Percentiles rank a stretch among this genome's conserved stretches.
These are phyloP conservation scores for Indicator maculatus DNA, from an alignment of 2,113 vertebrate species.

Conservation along the genomic window DNA sequence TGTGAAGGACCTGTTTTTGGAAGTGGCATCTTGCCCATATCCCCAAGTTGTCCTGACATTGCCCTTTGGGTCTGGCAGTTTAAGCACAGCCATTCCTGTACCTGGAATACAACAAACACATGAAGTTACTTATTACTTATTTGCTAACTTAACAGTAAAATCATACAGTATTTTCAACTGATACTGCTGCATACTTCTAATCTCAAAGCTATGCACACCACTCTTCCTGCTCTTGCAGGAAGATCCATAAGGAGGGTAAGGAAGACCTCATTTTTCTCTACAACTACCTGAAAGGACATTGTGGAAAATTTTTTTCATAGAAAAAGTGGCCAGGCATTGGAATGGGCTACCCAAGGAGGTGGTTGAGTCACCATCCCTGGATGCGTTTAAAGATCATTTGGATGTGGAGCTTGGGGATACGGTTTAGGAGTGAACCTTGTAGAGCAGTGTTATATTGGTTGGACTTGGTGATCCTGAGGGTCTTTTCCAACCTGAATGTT, in stretches of 20 bases:
- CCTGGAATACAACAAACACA: slow-evolving; percentile 75
- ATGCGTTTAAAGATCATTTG: no score
- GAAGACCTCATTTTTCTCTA: no score
- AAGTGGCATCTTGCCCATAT: slow-evolving; percentile 77
- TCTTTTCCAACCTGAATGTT: no score
- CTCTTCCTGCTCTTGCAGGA: background rate
- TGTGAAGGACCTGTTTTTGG: slow-evolving; percentile 69
- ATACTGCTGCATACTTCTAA: background rate
- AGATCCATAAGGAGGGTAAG: background rate
- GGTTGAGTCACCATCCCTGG: no score
- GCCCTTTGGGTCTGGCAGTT: slow-evolving; percentile 95
- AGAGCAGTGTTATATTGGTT: no score
- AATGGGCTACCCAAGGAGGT: no score
- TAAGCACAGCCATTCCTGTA: slow-evolving; percentile 94
- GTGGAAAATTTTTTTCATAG: no score
- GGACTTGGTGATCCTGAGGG: no score
- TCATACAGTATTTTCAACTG: background rate
- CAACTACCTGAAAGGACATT: no score
- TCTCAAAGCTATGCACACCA: background rate
- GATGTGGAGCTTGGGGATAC: no score
- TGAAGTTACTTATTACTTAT: slow-evolving; percentile 32
- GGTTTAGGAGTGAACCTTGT: no score
- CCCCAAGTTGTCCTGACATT: slow-evolving; percentile 86
- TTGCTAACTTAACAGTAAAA: background rate
- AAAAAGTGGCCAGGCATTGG: no score